Evolutionary conservation across 2,888 invertebrate species (phyloP).

Genomic region (Meiosimyza platycephala): DNA sequence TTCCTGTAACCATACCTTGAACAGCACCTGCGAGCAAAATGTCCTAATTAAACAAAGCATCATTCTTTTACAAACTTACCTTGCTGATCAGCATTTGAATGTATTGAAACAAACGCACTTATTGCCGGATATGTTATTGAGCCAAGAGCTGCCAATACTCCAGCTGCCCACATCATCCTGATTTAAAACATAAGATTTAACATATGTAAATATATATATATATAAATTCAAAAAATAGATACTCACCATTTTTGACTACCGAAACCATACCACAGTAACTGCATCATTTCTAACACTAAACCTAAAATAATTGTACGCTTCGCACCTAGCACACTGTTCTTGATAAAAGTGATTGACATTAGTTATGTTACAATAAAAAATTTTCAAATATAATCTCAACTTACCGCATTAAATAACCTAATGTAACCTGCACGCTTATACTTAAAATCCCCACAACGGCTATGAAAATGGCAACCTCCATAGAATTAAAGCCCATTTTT

Average conservation of each 20-base stretch:
- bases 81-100: slow-evolving; percentile 97
- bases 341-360: not conserved
- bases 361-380: not conserved
- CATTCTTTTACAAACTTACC: slow-evolving; percentile 68
- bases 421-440: slow-evolving; percentile 91
- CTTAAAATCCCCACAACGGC: slow-evolving; percentile 96
- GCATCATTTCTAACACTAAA: slow-evolving; percentile 94
- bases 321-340: slow-evolving; percentile 76
- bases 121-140: slow-evolving; percentile 99
- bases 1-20: slow-evolving; percentile 99
- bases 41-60: not conserved
- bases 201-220: not conserved
- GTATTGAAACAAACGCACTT: slow-evolving; percentile 97
- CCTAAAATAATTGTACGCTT: slow-evolving; percentile 98
- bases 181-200: not conserved
- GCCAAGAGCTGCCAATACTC: slow-evolving; percentile 93
- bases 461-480: slow-evolving; percentile 97
- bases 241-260: slow-evolving; percentile 91
- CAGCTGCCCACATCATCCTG: slow-evolving; percentile 99
- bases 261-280: slow-evolving; percentile 97
- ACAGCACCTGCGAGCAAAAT: slow-evolving; percentile 74
- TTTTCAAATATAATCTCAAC: slow-evolving; percentile 36
- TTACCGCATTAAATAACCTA: slow-evolving; percentile 82
- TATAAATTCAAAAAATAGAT: not conserved
- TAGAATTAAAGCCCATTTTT: slow-evolving; percentile 95